phyloP scores from a whole-genome alignment of 1,140 invertebrate genomes.

The Bradysia coprophila region DNA sequence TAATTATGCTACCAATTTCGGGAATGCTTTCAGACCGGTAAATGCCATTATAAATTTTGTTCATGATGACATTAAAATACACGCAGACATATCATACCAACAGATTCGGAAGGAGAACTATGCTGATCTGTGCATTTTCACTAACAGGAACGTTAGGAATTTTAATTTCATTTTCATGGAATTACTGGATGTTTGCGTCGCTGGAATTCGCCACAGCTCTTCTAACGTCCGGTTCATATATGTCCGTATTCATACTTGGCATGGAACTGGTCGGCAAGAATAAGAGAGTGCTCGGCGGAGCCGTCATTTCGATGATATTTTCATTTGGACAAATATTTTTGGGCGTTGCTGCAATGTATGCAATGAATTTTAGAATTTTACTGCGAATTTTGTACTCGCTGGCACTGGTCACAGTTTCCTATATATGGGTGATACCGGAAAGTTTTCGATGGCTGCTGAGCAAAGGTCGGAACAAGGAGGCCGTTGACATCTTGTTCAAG shows the following conservation, averaged over 20 bases:
- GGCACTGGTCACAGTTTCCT: slow-evolving; percentile 37
- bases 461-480: slow-evolving; percentile 41
- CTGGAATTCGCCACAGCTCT: slow-evolving; percentile 30
- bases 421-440: slow-evolving; percentile 38
- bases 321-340: slow-evolving; percentile 49
- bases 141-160: slow-evolving; percentile 37
- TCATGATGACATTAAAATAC: too few species aligned
- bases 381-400: slow-evolving; percentile 47
- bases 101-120: slow-evolving; percentile 42
- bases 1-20: slow-evolving; percentile 43
- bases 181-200: slow-evolving; percentile 34
- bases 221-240: not conserved
- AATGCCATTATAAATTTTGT: not conserved
- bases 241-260: slow-evolving; percentile 33
- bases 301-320: slow-evolving; percentile 47
- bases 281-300: slow-evolving; percentile 51
- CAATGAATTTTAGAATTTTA: slow-evolving; percentile 48
- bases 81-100: slow-evolving; percentile 3
- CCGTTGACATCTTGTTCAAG: slow-evolving; percentile 32
- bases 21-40: slow-evolving; percentile 48
- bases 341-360: slow-evolving; percentile 42
- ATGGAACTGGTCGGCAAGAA: slow-evolving; percentile 59
- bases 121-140: slow-evolving; percentile 33
- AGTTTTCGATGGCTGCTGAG: slow-evolving; percentile 55
- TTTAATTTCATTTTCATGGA: slow-evolving; percentile 39